Base-by-base conservation (phyloP, 2,797 vertebrate species). In the Pampus argenteus region DNA sequence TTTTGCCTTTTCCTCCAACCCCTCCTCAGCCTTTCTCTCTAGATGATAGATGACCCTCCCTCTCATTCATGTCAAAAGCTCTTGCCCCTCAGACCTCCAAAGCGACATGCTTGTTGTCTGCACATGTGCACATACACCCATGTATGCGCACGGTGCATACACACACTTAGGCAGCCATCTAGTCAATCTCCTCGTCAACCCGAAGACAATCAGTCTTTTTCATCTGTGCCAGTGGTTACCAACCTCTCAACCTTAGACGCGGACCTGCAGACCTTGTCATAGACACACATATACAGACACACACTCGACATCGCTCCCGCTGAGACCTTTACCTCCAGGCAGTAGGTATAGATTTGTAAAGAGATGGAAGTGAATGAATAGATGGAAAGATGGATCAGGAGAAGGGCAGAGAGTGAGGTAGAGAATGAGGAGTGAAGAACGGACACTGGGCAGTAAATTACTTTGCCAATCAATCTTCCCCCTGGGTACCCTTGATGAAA, bases 401-500 rank as follows among this genome's bases (percentile, higher is more conserved):
- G 76, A 89, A 80, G 72, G 78, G 74, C 73, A 75, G 50, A 13
- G 73, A 71, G 77, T 60, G 68, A 55, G 74, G 76, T 54, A 66
- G 65, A 38, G 76, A 83, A 63, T 54, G 57, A 62, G 74, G 58
- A 76, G 78, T 71, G 65, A 48, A 79, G 78, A 83, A 79, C 23
- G 83, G 87, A 88, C 85, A 89, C 86, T 83, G 83, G 78, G 87
- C 84, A 91, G 90, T 93, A 94, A 94, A 94, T 95, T 92, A 93
- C 91, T 88, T 92, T 94, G 92, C 93, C 94, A 94, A 93, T 95
- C 94, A 95, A 95, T 94, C 93, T 91, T 90, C 74, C 89, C 88
- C 74, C 81, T 74, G 81, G 81, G 84, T 83, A 79, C 58, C 51
- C 87, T 74, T 88, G 88, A 94, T 93, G 91, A 93, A 93, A 91